These are phyloP conservation scores for Hyalella azteca DNA, from an alignment of 2,888 invertebrate genomes.

Conservation along the genomic window DNA sequence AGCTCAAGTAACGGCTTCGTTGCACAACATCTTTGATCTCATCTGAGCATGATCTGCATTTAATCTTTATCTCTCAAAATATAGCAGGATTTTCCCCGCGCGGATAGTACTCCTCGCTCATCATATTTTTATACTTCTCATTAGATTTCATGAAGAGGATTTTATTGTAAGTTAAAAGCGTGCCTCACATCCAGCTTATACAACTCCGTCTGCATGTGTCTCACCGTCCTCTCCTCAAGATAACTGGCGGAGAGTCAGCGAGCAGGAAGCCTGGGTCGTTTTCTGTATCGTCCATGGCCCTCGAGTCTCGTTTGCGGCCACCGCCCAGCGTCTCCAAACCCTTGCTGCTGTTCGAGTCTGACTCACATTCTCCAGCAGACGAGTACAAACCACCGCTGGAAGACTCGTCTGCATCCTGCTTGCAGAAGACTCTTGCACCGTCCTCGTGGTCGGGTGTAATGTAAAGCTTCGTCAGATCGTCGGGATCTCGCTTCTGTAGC, in stretches of 20 bases:
- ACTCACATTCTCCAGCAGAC: slow-evolving; percentile 10
- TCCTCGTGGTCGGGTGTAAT: neutral
- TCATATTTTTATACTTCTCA: too few species aligned
- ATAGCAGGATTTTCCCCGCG: too few species aligned
- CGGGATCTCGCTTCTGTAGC: neutral
- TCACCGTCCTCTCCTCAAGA: slow-evolving; percentile 9
- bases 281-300: neutral
- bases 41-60: too few species aligned
- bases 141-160: too few species aligned
- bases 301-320: neutral
- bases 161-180: too few species aligned
- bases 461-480: neutral
- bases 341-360: slow-evolving; percentile 25
- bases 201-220: too few species aligned
- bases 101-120: too few species aligned
- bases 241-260: neutral
- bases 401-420: neutral
- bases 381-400: slow-evolving; percentile 20
- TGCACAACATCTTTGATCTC: too few species aligned
- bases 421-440: neutral
- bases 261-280: slow-evolving; percentile 26
- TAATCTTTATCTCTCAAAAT: too few species aligned
- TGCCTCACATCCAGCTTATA: too few species aligned
- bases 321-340: neutral
- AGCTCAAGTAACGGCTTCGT: too few species aligned